Base-by-base conservation (phyloP, 2,113 vertebrate genomes). In the Myotis davidii region DNA sequence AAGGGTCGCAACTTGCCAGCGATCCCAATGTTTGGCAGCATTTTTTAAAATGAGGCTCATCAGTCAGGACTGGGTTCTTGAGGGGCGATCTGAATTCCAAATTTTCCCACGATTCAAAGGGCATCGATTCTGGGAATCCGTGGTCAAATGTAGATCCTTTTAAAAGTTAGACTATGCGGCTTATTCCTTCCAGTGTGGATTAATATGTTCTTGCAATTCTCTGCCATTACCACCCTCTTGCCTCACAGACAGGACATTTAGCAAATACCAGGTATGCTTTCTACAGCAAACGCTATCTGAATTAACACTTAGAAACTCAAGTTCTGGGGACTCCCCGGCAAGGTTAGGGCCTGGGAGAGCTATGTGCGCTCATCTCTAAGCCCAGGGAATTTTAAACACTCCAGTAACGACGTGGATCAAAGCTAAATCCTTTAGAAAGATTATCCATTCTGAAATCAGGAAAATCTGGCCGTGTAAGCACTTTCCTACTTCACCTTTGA, bases 351-450 rank as follows among this genome's bases (percentile, higher is more conserved):
- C 76, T n/a, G 0, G 32, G 48, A 90, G 95, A 97, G 97, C 96
- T 97, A 54, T 32, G 81, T 82, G 95, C 92, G 88, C 91, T 96
- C 95, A 94, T 87, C 96, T 97, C 93, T 85, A 97, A 97, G 95
- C 90, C 96, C 54, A 82, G 96, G 97, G 89, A 98, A 98, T 98
- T 96, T 73, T 5, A 97, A 98, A 95, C 91, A 95, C 94, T 98
- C 89, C 90, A 97, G 88, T 73, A 96, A 95, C 97, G 96, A 97
- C 52, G 73, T 83, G 82, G 97, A 98, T 97, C 97, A 98, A 97
- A 99, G 97, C 97, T 97, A 99, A 99, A 99, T 99, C 98, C 98
- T 98, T 97, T 97, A 98, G 98, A 98, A 98, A 98, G 98, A 99
- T 99, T 98, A 99, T 96, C 97, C 70, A 79, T 97, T 97, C 94